Evolutionary conservation across 2,888 invertebrate species (phyloP).

Genomic region (Drosophila mimica): DNA sequence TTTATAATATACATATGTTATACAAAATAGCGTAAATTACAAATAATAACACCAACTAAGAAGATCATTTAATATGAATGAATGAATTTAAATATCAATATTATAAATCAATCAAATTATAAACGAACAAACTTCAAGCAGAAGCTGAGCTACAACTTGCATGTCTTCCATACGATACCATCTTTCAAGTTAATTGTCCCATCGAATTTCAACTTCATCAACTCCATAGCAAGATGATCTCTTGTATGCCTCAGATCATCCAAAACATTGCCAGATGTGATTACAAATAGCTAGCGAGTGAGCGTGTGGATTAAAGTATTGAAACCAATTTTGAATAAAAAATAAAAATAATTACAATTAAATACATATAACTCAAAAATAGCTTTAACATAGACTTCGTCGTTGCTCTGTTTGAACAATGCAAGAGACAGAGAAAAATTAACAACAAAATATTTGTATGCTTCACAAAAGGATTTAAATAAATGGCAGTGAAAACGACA

Average conservation of each 20-base stretch:
- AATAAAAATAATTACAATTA: conserved; percentile 5
- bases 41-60: conserved; percentile 3
- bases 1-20: conserved; percentile 11
- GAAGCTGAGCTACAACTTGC: conserved; percentile 41
- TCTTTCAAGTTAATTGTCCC: conserved; percentile 15
- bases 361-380: conserved; percentile 27
- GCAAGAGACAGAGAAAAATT: conserved; percentile 3
- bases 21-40: conserved; percentile 10
- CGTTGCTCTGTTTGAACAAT: conserved; percentile 25
- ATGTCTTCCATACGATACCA: conserved; percentile 36
- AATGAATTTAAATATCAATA: conserved; percentile 5
- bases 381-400: conserved; percentile 26
- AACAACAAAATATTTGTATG: conserved; percentile 30
- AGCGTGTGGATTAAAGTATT: conserved; percentile 40
- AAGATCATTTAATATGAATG: conserved; percentile 2
- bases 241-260: conserved; percentile 25
- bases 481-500: conserved; percentile 51
- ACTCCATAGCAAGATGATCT: conserved; percentile 23
- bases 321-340: conserved; percentile 1
- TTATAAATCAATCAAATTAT: conserved; percentile 7
- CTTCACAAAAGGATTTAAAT: conserved; percentile 52
- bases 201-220: conserved; percentile 29
- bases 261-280: conserved; percentile 31
- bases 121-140: conserved; percentile 22
- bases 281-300: conserved; percentile 54